Conservation (phyloP, 2,888 invertebrate genomes). For the Callosobruchus maculatus region DNA sequence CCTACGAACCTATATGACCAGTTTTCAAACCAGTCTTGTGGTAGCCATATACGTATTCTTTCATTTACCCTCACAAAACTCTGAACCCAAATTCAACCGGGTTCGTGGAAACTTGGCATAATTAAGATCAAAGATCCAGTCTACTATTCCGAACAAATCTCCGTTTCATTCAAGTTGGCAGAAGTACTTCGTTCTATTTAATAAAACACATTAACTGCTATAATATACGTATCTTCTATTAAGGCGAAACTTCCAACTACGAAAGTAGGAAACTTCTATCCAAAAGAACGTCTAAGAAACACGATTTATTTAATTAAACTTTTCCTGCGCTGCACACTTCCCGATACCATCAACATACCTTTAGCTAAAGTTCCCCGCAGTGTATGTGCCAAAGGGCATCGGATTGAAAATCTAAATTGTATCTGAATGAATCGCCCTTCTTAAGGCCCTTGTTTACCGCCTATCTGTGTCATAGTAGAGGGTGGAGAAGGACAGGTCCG, state of each 20-base stretch:
- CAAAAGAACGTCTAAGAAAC: slow-evolving; percentile 1
- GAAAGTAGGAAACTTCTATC: background rate
- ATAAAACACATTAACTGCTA: background rate
- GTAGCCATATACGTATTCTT: no score
- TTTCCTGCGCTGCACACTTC: slow-evolving; percentile 10
- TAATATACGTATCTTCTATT: background rate
- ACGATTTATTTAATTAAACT: slow-evolving; percentile 14
- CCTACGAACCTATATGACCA: no score
- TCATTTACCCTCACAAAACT: no score
- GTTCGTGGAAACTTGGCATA: background rate
- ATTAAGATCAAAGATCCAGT: background rate
- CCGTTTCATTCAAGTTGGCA: background rate
- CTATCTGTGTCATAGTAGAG: background rate
- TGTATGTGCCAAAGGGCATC: background rate
- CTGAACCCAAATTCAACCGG: background rate
- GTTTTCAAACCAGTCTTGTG: no score
- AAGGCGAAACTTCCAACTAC: background rate
- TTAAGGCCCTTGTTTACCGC: background rate
- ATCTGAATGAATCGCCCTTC: background rate
- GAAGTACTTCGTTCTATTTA: background rate
- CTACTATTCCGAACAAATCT: background rate
- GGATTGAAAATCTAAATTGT: background rate
- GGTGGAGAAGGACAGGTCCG: background rate
- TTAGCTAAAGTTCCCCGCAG: slow-evolving; percentile 10
- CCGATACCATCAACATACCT: slow-evolving; percentile 10